phyloP scores from a whole-genome alignment of 1,140 invertebrate species.

The Drosophila pallidifrons region DNA sequence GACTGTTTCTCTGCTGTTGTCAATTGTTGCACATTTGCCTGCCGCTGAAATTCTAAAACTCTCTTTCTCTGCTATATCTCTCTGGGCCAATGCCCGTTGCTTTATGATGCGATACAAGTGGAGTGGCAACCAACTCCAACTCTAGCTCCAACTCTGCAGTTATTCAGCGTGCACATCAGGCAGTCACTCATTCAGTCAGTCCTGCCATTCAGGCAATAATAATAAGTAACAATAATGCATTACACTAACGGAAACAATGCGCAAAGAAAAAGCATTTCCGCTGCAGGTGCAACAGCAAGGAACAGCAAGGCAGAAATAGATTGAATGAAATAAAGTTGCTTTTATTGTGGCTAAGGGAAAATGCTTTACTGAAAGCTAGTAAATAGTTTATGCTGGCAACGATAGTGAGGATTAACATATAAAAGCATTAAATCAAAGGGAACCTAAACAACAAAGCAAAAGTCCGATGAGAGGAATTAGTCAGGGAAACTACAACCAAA shows the following conservation, averaged over 20 bases:
- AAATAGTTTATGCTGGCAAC: background rate
- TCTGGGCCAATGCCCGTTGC: constrained; percentile 70
- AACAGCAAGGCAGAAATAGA: background rate
- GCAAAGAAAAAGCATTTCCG: constrained; percentile 25
- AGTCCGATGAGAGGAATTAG: background rate
- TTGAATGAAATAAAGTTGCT: background rate
- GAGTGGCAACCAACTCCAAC: constrained; percentile 13
- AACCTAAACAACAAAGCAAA: background rate
- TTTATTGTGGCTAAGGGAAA: background rate
- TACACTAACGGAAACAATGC: constrained; percentile 27
- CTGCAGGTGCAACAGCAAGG: constrained; percentile 13
- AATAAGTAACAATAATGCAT: constrained; percentile 40
- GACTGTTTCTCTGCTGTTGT: constrained; percentile 71
- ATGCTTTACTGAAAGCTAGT: background rate
- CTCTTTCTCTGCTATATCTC: background rate
- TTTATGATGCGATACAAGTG: constrained; percentile 45
- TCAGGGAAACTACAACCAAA: too few relatives aligned
- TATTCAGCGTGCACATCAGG: constrained; percentile 25
- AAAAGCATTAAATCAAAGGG: background rate
- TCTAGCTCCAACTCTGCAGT: constrained; percentile 6
- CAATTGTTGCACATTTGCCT: constrained; percentile 79
- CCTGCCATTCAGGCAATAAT: constrained; percentile 10
- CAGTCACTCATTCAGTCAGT: constrained; percentile 12
- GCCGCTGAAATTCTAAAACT: constrained; percentile 33
- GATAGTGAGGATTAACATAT: background rate